These are phyloP conservation scores for Neoscelio sp. DNA, from an alignment of 2,888 invertebrate genomes.

Conservation along the genomic window DNA sequence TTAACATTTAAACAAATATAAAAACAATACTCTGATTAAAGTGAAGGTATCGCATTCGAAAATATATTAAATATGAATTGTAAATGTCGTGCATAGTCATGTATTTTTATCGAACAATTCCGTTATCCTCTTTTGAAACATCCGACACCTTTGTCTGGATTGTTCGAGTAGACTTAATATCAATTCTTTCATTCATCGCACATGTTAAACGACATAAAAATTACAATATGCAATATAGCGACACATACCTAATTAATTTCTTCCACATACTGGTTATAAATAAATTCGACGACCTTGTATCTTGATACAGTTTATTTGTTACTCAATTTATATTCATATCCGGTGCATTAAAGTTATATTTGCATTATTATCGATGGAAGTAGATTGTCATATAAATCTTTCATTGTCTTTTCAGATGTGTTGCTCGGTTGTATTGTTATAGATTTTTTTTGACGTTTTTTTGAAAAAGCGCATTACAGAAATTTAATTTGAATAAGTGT, in stretches of 20 bases:
- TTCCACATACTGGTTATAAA: slow-evolving; percentile 11
- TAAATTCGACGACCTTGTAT: slow-evolving; percentile 28
- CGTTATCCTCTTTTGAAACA: too few species aligned
- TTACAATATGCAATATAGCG: slow-evolving; percentile 19
- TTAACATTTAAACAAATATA: too few species aligned
- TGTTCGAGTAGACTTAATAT: not conserved
- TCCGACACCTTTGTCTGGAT: too few species aligned
- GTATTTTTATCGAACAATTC: too few species aligned
- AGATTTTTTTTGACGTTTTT: not conserved
- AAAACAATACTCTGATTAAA: too few species aligned
- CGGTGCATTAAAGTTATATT: slow-evolving; percentile 15
- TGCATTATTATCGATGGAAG: slow-evolving; percentile 1
- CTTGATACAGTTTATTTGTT: slow-evolving; percentile 14
- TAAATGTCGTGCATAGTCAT: too few species aligned
- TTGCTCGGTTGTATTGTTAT: not conserved
- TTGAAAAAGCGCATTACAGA: too few species aligned
- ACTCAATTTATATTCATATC: slow-evolving; percentile 2
- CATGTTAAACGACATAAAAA: slow-evolving; percentile 5
- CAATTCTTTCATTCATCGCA: not conserved
- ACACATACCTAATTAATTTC: slow-evolving; percentile 27
- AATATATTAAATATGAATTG: too few species aligned
- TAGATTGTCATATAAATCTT: slow-evolving; percentile 16
- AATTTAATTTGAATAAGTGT: too few species aligned
- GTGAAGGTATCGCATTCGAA: too few species aligned
- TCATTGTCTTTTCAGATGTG: slow-evolving; percentile 11